These are phyloP conservation scores for Azorinus chamasolen DNA, from an alignment of 2,888 invertebrate species.

Conservation along the genomic window DNA sequence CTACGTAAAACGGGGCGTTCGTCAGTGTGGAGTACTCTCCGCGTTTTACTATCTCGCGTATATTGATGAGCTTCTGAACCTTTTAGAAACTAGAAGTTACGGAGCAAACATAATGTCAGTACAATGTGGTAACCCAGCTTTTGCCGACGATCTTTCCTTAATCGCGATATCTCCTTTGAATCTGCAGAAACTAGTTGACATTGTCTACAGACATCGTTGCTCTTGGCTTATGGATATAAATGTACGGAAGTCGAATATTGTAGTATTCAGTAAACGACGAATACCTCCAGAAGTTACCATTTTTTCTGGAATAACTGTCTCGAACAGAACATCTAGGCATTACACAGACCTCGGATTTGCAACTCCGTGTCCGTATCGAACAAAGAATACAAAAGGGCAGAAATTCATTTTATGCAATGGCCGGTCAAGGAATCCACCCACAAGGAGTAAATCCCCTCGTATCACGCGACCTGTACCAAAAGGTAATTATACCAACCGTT, in stretches of 20 bases:
- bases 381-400: constrained; percentile 2
- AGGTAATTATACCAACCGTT: constrained; percentile 1
- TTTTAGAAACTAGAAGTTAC: no score
- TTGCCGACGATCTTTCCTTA: no score
- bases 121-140: no score
- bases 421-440: background rate
- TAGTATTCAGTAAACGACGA: no score
- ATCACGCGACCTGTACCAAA: background rate
- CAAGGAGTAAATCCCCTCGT: background rate
- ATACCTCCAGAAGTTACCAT: background rate
- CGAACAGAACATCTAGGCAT: background rate
- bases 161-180: no score
- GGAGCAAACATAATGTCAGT: no score
- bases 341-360: background rate
- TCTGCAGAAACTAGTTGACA: background rate
- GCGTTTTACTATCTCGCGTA: constrained; percentile 6
- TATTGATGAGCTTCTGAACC: constrained; percentile 5
- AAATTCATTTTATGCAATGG: constrained; percentile 10
- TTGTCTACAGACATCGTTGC: no score
- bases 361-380: background rate
- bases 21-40: no score
- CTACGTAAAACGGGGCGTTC: no score
- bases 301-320: background rate
- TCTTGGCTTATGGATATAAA: no score
- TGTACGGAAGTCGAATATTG: no score